Evolutionary conservation across 2,888 invertebrate species (phyloP).

Genomic region (Metellina segmentata): DNA sequence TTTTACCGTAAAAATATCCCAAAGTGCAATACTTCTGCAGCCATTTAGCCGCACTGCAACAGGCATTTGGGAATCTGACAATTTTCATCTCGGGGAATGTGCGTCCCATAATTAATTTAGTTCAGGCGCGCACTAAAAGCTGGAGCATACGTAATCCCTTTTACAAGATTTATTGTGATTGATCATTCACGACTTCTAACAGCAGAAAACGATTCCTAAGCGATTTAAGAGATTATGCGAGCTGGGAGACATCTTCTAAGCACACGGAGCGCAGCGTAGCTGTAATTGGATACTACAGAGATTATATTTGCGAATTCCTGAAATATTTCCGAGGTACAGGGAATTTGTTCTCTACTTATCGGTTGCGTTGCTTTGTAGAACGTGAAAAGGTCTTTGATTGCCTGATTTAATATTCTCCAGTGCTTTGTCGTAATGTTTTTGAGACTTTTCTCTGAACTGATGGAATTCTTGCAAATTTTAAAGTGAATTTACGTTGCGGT

Average conservation of each 20-base stretch:
- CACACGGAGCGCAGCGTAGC: background rate
- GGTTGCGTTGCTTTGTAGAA: background rate
- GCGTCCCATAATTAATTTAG: slow-evolving; percentile 54
- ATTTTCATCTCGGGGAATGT: slow-evolving; percentile 9
- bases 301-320: slow-evolving; percentile 23
- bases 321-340: background rate
- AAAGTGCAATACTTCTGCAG: background rate
- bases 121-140: slow-evolving; percentile 31
- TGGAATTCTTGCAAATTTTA: background rate
- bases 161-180: slow-evolving; percentile 64
- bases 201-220: slow-evolving; percentile 15
- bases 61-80: slow-evolving; percentile 23
- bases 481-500: too few species aligned
- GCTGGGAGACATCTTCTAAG: background rate
- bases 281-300: slow-evolving; percentile 48
- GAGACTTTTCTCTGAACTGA: background rate
- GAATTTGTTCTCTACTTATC: background rate
- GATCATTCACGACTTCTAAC: slow-evolving; percentile 46
- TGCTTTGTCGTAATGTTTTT: background rate
- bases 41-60: background rate
- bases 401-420: background rate
- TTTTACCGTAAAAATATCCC: background rate
- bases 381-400: background rate
- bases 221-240: slow-evolving; percentile 58
- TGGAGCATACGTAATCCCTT: slow-evolving; percentile 37